A percentile compares a stretch with the other conserved stretches of the same genome.
Evolutionary conservation across 2,797 vertebrate genomes (phyloP).

Genomic region (Cyclopterus lumpus): DNA sequence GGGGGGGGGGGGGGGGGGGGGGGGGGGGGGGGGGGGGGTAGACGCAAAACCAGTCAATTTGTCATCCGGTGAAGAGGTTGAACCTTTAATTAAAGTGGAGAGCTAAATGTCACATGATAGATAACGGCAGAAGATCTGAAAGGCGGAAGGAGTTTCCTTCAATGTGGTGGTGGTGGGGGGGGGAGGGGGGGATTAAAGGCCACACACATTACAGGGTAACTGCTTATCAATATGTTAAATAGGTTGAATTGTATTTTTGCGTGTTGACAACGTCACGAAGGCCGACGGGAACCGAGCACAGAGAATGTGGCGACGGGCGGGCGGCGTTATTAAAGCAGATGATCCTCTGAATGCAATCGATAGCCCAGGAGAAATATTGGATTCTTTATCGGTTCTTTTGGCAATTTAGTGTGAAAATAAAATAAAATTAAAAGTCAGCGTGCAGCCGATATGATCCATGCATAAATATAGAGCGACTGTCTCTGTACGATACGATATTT

Average conservation of each 20-base stretch:
- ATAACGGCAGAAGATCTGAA: conserved; percentile 80
- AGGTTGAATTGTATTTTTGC: conserved; percentile 79
- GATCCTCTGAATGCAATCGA: conserved; percentile 75
- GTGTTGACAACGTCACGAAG: conserved; percentile 74
- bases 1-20: too few species aligned
- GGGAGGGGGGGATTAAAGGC: conserved; percentile 70
- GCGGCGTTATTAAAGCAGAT: conserved; percentile 78
- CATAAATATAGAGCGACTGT: conserved; percentile 47
- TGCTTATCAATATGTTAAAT: conserved; percentile 83
- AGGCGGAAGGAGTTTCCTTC: conserved; percentile 74
- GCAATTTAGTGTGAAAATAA: conserved; percentile 31
- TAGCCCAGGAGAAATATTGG: conserved; percentile 56
- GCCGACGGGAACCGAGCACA: conserved; percentile 63
- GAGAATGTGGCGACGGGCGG: conserved; percentile 66
- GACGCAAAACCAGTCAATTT: conserved; percentile 84
- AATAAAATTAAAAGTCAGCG: not conserved
- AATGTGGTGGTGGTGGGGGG: conserved; percentile 13
- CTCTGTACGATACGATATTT: conserved; percentile 66
- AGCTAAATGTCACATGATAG: conserved; percentile 84
- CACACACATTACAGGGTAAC: conserved; percentile 74
- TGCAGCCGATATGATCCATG: conserved; percentile 33
- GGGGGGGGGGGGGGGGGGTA: too few species aligned
- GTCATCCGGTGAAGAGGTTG: conserved; percentile 82
- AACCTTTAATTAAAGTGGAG: conserved; percentile 87
- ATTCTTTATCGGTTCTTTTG: conserved; percentile 38